phyloP scores from a whole-genome alignment of 2,888 invertebrate species.

The Aporophyla nigra region DNA sequence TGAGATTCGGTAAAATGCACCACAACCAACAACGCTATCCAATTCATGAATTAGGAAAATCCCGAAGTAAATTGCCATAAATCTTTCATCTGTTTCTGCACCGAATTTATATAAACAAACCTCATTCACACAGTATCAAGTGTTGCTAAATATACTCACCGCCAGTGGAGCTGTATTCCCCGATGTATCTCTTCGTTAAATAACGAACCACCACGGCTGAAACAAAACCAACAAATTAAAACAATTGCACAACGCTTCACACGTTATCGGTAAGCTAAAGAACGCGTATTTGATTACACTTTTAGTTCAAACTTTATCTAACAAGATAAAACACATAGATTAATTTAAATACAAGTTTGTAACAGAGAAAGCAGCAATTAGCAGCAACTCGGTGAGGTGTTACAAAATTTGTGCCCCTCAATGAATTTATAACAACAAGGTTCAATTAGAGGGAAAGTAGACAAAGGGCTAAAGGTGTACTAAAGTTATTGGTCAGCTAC shows the following conservation, averaged over 20 bases:
- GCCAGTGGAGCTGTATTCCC: slow-evolving; percentile 95
- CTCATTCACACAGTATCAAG: slow-evolving; percentile 50
- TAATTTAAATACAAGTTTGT: slow-evolving; percentile 80
- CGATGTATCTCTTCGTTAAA: slow-evolving; percentile 94
- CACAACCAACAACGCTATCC: slow-evolving; percentile 4
- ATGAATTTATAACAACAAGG: slow-evolving; percentile 88
- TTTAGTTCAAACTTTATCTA: slow-evolving; percentile 77
- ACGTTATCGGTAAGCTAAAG: slow-evolving; percentile 63
- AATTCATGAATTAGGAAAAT: slow-evolving; percentile 44
- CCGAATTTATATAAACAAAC: slow-evolving; percentile 44
- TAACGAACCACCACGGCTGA: slow-evolving; percentile 95
- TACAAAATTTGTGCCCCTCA: slow-evolving; percentile 87
- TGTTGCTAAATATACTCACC: slow-evolving; percentile 89
- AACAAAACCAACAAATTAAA: slow-evolving; percentile 83
- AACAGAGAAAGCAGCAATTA: slow-evolving; percentile 89
- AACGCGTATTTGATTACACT: slow-evolving; percentile 71
- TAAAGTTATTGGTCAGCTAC: slow-evolving; percentile 71
- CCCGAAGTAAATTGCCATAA: slow-evolving; percentile 27
- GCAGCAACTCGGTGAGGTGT: slow-evolving; percentile 83
- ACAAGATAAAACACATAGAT: slow-evolving; percentile 78
- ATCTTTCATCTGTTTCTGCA: slow-evolving; percentile 25
- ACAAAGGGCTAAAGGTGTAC: slow-evolving; percentile 78
- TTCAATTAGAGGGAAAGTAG: slow-evolving; percentile 89
- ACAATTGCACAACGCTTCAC: slow-evolving; percentile 60
- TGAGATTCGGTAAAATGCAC: slow-evolving; percentile 10